Evolutionary conservation across 2,797 vertebrate genomes (phyloP).

Genomic region (Ctenopoma multispine): DNA sequence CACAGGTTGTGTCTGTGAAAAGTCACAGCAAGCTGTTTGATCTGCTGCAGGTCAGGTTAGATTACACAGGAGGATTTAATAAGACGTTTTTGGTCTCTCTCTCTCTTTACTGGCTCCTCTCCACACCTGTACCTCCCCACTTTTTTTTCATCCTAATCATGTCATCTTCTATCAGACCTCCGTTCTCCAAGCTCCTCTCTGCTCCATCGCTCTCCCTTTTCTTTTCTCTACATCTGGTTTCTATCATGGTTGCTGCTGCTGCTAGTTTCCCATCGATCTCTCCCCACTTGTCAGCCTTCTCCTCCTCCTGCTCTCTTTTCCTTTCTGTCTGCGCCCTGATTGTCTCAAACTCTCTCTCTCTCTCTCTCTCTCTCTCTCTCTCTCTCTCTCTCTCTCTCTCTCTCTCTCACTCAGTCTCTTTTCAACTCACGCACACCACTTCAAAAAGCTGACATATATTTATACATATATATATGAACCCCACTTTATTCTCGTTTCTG

Average conservation of each 20-base stretch:
- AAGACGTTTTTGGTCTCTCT: constrained; percentile 16
- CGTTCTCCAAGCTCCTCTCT: constrained; percentile 3
- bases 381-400: constrained; percentile 48
- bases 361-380: constrained; percentile 34
- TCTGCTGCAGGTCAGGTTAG: constrained; percentile 44
- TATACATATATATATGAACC: too few relatives aligned
- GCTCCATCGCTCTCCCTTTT: constrained; percentile 6
- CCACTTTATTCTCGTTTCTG: too few relatives aligned
- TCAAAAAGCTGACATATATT: neutral
- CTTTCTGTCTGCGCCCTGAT: constrained; percentile 53
- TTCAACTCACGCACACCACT: constrained; percentile 12
- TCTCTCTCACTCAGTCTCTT: constrained; percentile 26
- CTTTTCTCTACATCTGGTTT: constrained; percentile 77
- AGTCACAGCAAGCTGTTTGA: constrained; percentile 6
- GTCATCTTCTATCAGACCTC: constrained; percentile 40
- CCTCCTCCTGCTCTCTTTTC: constrained; percentile 32
- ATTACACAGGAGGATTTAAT: too few relatives aligned
- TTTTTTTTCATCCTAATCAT: constrained; percentile 28
- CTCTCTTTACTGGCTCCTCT: constrained; percentile 21
- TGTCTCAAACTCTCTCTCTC: constrained; percentile 35
- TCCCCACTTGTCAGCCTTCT: constrained; percentile 60
- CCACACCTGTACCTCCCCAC: neutral
- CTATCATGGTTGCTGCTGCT: constrained; percentile 73
- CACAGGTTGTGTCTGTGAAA: too few relatives aligned
- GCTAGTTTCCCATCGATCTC: constrained; percentile 78